Percentiles rank a stretch among this genome's conserved stretches.
Conservation (phyloP, 2,797 vertebrate genomes). For the Syndactyla subalaris region DNA sequence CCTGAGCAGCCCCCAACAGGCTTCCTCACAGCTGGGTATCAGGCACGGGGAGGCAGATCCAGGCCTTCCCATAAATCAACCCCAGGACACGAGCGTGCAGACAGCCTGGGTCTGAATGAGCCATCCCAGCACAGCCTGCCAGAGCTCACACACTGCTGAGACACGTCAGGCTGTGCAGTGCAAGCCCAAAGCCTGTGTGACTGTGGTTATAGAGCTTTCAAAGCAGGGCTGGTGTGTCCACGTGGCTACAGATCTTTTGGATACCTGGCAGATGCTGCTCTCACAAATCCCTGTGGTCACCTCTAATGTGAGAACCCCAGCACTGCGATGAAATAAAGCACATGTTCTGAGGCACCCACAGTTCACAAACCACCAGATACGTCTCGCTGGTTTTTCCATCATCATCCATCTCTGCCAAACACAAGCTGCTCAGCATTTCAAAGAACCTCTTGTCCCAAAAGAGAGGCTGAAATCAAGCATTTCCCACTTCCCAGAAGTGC, state of each 20-base stretch:
- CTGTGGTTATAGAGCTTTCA: neutral
- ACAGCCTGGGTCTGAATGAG: neutral
- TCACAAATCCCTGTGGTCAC: neutral
- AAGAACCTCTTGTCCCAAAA: neutral
- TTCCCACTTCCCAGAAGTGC: neutral
- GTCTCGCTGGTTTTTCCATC: neutral
- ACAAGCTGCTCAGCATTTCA: neutral
- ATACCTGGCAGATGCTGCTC: neutral
- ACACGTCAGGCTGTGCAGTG: neutral
- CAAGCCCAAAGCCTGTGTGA: neutral
- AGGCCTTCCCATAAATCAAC: neutral
- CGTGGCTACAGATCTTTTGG: rapidly evolving
- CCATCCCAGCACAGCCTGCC: neutral
- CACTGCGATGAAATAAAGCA: neutral
- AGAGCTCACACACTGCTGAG: neutral
- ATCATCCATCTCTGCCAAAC: neutral
- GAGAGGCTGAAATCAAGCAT: neutral
- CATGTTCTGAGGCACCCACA: neutral
- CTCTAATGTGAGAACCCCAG: rapidly evolving
- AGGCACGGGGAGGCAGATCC: neutral
- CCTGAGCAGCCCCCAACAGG: neutral
- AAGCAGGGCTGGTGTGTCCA: neutral
- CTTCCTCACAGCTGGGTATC: neutral
- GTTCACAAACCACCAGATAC: neutral
- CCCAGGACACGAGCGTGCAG: neutral